phyloP scores from a whole-genome alignment of 2,113 vertebrate genomes.

The Aphyosemion australe region DNA sequence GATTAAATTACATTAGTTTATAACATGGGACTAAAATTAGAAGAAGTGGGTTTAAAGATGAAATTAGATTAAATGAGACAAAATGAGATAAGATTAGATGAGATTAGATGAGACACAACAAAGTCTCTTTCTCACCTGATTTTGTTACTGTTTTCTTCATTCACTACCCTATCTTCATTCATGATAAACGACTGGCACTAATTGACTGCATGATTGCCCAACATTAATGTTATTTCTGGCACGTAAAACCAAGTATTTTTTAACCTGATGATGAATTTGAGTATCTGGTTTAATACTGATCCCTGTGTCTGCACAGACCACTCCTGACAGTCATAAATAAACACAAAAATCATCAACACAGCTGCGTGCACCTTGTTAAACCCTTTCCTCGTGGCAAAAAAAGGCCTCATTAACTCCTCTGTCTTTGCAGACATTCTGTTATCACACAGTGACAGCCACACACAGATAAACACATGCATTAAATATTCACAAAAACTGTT shows the following conservation, averaged over 20 bases:
- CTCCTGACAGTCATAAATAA: conserved; percentile 48
- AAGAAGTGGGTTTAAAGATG: no score
- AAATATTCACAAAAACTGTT: conserved; percentile 72
- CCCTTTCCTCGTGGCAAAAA: conserved; percentile 51
- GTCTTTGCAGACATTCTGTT: conserved; percentile 77
- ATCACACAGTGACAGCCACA: conserved; percentile 71
- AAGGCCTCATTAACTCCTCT: conserved; percentile 70
- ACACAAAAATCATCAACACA: conserved; percentile 38
- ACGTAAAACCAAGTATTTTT: conserved; percentile 2
- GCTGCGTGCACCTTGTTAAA: conserved; percentile 43
- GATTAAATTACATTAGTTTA: no score
- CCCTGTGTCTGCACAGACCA: conserved; percentile 32
- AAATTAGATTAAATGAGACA: no score
- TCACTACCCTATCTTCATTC: background rate
- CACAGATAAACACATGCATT: conserved; percentile 67
- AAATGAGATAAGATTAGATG: no score
- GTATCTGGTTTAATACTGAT: conserved; percentile 17
- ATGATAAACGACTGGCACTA: background rate
- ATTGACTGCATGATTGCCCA: background rate
- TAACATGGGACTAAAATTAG: no score
- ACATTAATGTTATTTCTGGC: conserved; percentile 2
- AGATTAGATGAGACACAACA: background rate
- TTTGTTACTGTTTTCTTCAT: no score
- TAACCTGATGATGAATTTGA: conserved; percentile 20
- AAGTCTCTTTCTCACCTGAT: no score